Evolutionary conservation across 2,797 vertebrate species (phyloP).

Genomic region (Lagocephalus sceleratus): DNA sequence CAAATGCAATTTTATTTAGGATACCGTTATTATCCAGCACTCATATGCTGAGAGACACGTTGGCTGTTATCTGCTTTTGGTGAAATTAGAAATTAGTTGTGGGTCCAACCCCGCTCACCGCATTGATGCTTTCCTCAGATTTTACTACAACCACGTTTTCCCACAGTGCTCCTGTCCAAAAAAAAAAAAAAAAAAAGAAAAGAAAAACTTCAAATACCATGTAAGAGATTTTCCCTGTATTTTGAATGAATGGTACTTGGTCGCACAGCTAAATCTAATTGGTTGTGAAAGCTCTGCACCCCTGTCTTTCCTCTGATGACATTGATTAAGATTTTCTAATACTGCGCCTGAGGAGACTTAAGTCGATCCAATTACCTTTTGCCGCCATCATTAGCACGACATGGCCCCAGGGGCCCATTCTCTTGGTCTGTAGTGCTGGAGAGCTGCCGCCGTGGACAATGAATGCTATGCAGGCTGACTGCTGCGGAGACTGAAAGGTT

Average conservation of each 20-base stretch:
- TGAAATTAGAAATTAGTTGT: no score
- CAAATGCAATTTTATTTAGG: no score
- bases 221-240: constrained; percentile 33
- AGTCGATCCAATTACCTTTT: constrained; percentile 74
- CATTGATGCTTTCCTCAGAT: neutral
- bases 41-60: no score
- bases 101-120: neutral
- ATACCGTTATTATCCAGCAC: no score
- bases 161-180: constrained; percentile 17
- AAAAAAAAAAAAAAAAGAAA: constrained; percentile 16
- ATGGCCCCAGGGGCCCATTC: constrained; percentile 47
- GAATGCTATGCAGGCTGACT: constrained; percentile 32
- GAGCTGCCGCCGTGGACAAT: constrained; percentile 48
- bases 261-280: constrained; percentile 61
- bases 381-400: constrained; percentile 64
- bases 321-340: constrained; percentile 76
- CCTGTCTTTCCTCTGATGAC: constrained; percentile 61
- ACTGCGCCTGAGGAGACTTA: constrained; percentile 58
- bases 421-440: constrained; percentile 55
- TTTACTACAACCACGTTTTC: constrained; percentile 10
- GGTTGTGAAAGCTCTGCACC: constrained; percentile 64
- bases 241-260: constrained; percentile 52
- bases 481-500: constrained; percentile 29
- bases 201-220: constrained; percentile 17
- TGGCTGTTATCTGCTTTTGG: no score